Conservation (phyloP, 2,888 invertebrate species). For the Amaurobius ferox region DNA sequence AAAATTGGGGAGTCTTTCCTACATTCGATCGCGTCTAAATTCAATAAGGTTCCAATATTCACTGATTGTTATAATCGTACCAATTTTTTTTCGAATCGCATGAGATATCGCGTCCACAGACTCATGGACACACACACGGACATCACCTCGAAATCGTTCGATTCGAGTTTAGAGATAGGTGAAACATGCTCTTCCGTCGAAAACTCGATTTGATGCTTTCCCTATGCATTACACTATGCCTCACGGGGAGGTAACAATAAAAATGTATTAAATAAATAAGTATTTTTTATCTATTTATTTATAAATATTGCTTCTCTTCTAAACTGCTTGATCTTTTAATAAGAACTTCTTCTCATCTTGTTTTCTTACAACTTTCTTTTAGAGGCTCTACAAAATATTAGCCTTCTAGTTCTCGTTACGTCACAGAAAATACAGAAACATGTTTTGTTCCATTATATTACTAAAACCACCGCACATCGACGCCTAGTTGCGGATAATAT, state of each 20-base stretch:
- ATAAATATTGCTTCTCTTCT: constrained; percentile 61
- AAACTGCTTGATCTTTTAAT: constrained; percentile 64
- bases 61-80: no score
- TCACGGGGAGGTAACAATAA: background rate
- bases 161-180: no score
- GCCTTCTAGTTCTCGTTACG: constrained; percentile 41
- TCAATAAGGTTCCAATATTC: no score
- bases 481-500: constrained; percentile 38
- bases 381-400: constrained; percentile 41
- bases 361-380: constrained; percentile 46
- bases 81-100: no score
- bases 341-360: constrained; percentile 37
- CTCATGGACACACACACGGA: no score
- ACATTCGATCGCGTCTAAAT: no score
- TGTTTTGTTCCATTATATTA: constrained; percentile 39
- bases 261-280: constrained; percentile 14
- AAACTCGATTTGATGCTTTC: no score
- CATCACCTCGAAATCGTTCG: no score
- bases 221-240: no score
- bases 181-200: no score
- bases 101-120: no score
- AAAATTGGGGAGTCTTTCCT: no score
- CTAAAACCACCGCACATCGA: constrained; percentile 33
- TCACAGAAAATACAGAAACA: constrained; percentile 37
- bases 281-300: constrained; percentile 65